Base-by-base conservation (phyloP, 2,797 vertebrate genomes). In the Pelodytes ibericus region DNA sequence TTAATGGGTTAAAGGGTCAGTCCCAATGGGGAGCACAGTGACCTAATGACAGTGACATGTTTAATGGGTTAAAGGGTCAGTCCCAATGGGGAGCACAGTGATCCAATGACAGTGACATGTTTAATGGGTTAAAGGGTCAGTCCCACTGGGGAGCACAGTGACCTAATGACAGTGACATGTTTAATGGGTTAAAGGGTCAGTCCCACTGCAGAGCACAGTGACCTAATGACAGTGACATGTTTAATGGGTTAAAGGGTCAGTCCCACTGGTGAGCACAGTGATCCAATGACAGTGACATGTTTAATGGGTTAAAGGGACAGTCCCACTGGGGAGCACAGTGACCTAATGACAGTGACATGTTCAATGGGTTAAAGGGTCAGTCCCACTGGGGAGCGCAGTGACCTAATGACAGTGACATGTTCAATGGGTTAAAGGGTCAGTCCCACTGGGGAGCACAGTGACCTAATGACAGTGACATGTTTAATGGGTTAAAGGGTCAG, bases 101-200 rank as follows among this genome's bases (percentile, higher is more conserved):
- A 36, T n/a, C n/a, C n/a, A 44, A 2, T 44, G 13, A 44, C 10
- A 44, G 7, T 16, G 1, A 13, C 4, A 15, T 44, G 4, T 5
- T 36, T 36, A 44, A 3, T 44, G 41, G 13, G 41, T 44, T 4
- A 36, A 36, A 36, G 51, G 24, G 24, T n/a, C 24, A 27, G 5
- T 26, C 5, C 4, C 18, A 49, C 9, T n/a, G 18, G 44, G 4
- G 33, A n/a, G n/a, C 33, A 11, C 10, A 13, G 10, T 16, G 41
- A 16, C 1, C 10, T 15, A 44, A 44, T 13, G 13, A 44, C n/a
- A 36, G 4, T 36, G 33, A 4, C 33, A 36, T 36, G 33, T 36
- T 36, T 36, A 58, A 60, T 53, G 49, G 49, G 5, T 53, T 53
- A 60, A 30, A 60, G 15, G 26, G 27, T 24, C 41, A 44, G 41